A percentile compares a stretch with the other conserved stretches of the same genome.
phyloP scores from a whole-genome alignment of 2,888 invertebrate genomes.

The Leptopilina drosophilae region DNA sequence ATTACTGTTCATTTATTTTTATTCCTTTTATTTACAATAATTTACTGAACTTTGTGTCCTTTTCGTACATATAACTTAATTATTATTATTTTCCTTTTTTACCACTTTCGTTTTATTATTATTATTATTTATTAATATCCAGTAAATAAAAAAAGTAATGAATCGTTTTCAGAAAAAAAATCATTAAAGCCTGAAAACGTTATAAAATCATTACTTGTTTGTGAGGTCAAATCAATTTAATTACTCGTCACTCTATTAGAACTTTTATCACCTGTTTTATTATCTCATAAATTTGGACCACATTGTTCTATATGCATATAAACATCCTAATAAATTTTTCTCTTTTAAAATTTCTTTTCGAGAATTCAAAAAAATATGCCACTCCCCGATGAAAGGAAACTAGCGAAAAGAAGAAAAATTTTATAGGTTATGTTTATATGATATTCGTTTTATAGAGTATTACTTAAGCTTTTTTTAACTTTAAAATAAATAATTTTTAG shows the following conservation, averaged over 20 bases:
- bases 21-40: too few species aligned
- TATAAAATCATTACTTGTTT: not conserved
- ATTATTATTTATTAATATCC: not conserved
- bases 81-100: too few species aligned
- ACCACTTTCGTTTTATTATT: not conserved
- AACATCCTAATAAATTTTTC: not conserved
- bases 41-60: too few species aligned
- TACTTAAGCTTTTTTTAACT: too few species aligned
- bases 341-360: not conserved
- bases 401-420: too few species aligned
- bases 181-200: not conserved
- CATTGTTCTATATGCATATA: not conserved
- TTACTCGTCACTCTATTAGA: not conserved
- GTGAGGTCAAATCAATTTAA: not conserved
- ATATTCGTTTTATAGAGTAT: too few species aligned
- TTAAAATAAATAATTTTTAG: too few species aligned
- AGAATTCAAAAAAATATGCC: not conserved
- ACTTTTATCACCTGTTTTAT: slow-evolving; percentile 6
- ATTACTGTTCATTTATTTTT: too few species aligned
- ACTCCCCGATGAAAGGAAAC: too few species aligned
- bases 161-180: not conserved
- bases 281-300: not conserved
- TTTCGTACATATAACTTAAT: too few species aligned
- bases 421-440: too few species aligned
- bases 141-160: not conserved